phyloP scores from a whole-genome alignment of 1,140 invertebrate species.

The Maniola jurtina region DNA sequence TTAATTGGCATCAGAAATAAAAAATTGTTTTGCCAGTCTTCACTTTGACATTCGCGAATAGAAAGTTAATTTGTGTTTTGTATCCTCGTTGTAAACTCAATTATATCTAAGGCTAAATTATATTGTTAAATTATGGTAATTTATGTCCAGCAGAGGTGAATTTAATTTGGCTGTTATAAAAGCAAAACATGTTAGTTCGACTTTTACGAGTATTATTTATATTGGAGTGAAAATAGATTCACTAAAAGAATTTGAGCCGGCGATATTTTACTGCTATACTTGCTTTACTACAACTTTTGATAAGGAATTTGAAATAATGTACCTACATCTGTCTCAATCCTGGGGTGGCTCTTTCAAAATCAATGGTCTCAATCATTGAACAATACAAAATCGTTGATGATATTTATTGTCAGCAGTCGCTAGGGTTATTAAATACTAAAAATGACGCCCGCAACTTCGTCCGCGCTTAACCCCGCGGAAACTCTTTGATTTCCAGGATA shows the following conservation, averaged over 20 bases:
- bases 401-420: too few relatives aligned
- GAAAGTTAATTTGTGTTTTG: slow-evolving; percentile 15
- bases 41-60: slow-evolving; percentile 8
- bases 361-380: too few relatives aligned
- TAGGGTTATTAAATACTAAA: too few relatives aligned
- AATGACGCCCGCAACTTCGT: too few relatives aligned
- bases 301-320: too few relatives aligned
- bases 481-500: too few relatives aligned
- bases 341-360: too few relatives aligned
- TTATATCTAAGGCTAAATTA: slow-evolving; percentile 7
- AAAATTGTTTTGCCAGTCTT: background rate
- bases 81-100: slow-evolving; percentile 9
- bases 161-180: slow-evolving; percentile 18
- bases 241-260: background rate
- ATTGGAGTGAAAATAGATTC: slow-evolving; percentile 12
- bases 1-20: background rate
- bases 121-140: slow-evolving; percentile 20
- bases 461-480: too few relatives aligned
- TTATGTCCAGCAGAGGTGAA: slow-evolving; percentile 11
- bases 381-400: too few relatives aligned
- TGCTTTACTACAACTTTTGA: too few relatives aligned
- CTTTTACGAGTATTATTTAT: slow-evolving; percentile 11
- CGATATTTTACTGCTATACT: slow-evolving; percentile 1
- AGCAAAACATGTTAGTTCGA: background rate
- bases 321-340: too few relatives aligned